These are phyloP conservation scores for Erebia palarica DNA, from an alignment of 2,888 invertebrate genomes.

Conservation along the genomic window DNA sequence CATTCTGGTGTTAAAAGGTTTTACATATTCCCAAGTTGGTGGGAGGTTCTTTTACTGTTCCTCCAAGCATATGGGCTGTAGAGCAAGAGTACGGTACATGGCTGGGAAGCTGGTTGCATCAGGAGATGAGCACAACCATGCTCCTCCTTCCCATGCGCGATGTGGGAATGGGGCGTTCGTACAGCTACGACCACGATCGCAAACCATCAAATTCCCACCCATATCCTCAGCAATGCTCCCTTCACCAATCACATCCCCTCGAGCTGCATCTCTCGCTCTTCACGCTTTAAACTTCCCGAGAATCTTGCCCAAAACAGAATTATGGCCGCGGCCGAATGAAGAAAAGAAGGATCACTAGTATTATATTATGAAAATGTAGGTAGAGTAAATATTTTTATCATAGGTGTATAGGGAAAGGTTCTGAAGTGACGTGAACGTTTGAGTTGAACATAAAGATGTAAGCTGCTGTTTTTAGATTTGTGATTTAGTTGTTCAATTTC, in stretches of 20 bases:
- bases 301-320: slow-evolving; percentile 71
- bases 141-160: slow-evolving; percentile 75
- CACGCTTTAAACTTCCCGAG: slow-evolving; percentile 70
- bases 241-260: slow-evolving; percentile 59
- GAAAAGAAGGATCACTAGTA: slow-evolving; percentile 59
- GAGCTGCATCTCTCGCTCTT: slow-evolving; percentile 62
- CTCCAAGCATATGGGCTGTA: slow-evolving; percentile 76
- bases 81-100: slow-evolving; percentile 69
- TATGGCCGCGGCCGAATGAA: slow-evolving; percentile 66
- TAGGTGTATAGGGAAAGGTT: slow-evolving; percentile 24
- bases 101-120: slow-evolving; percentile 69
- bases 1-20: slow-evolving; percentile 74
- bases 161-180: slow-evolving; percentile 77
- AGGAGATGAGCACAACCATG: slow-evolving; percentile 72
- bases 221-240: slow-evolving; percentile 53
- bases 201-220: slow-evolving; percentile 44
- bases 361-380: slow-evolving; percentile 28
- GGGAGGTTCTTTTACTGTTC: slow-evolving; percentile 79
- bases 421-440: slow-evolving; percentile 3
- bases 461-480: neutral
- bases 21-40: slow-evolving; percentile 77
- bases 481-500: neutral
- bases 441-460: slow-evolving; percentile 8
- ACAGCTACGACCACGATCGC: slow-evolving; percentile 65
- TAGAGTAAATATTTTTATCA: slow-evolving; percentile 28